A percentile compares a stretch with the other conserved stretches of the same genome.
These are phyloP conservation scores for Nebria salina DNA, from an alignment of 2,888 invertebrate genomes.

Conservation along the genomic window DNA sequence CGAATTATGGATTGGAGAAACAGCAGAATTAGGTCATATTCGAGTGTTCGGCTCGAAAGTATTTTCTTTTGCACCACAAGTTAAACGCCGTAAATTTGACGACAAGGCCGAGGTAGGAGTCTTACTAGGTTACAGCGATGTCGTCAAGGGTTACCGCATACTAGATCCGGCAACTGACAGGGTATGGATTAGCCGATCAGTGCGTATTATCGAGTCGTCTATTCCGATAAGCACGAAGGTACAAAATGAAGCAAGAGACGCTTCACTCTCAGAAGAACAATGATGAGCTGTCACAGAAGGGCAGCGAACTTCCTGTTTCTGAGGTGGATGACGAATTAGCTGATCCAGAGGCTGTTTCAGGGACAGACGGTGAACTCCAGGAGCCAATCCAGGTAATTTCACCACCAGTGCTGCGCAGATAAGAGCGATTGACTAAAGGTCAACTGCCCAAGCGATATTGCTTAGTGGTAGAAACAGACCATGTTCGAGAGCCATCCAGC, in stretches of 20 bases:
- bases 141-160: conserved; percentile 15
- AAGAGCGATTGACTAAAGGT: not conserved
- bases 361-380: not conserved
- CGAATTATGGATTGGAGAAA: not conserved
- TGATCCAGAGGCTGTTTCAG: not conserved
- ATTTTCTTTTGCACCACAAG: conserved; percentile 5
- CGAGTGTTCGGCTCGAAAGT: conserved; percentile 18
- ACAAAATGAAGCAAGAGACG: not conserved
- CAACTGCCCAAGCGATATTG: not conserved
- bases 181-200: conserved; percentile 3
- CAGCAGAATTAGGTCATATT: conserved; percentile 13
- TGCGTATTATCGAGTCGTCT: not conserved
- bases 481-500: not conserved
- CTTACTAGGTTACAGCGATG: not conserved
- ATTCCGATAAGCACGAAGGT: not conserved
- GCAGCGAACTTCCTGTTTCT: not conserved
- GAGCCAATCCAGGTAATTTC: not conserved
- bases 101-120: conserved; percentile 13
- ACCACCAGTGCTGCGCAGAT: not conserved
- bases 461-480: not conserved
- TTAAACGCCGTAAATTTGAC: conserved; percentile 1
- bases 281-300: too few relatives aligned
- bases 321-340: not conserved
- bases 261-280: not conserved
- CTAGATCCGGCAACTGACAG: conserved; percentile 11